Base-by-base conservation (phyloP, 2,888 invertebrate species). In the Micropterix aruncella region DNA sequence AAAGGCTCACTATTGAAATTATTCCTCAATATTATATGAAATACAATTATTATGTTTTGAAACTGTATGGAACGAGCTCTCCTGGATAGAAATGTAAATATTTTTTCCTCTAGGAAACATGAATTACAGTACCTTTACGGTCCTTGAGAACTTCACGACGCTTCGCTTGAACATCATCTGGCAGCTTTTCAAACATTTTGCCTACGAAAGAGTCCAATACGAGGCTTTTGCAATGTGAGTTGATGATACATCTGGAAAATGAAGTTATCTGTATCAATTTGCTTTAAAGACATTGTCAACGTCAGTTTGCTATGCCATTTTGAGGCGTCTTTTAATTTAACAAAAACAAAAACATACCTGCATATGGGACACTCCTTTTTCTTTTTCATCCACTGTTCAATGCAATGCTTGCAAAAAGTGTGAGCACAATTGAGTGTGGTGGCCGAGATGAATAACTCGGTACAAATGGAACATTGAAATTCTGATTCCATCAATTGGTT, bases 311-410 rank as follows among this genome's bases (percentile, higher is more conserved):
- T n/a, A n/a, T n/a, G n/a, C n/a, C n/a, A n/a, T n/a, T n/a, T n/a
- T n/a, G n/a, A n/a, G n/a, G n/a, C n/a, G n/a, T n/a, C n/a, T n/a
- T n/a, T n/a, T n/a, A n/a, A n/a, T n/a, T n/a, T n/a, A n/a, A n/a
- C n/a, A n/a, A n/a, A n/a, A n/a, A n/a, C n/a, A n/a, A n/a, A n/a
- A n/a, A n/a, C n/a, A n/a, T n/a, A n/a, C 70, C 70, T 63, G 60
- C 88, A 88, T 46, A 80, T 77, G 0, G 87, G 86, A 55, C 88
- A 88, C 16, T 78, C 76, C 16, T 63, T 74, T 54, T 79, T 79
- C 54, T 77, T 80, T 51, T 73, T 76, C 54, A 73, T 75, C 87
- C 88, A 88, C 52, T 66, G 63, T 1, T 64, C 61, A 46, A 87
- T 83, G 54, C 88, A 87, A 53, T 74, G 69, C 47, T 73, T 70